A percentile compares a stretch with the other conserved stretches of the same genome.
phyloP scores from a whole-genome alignment of 2,888 invertebrate genomes.

The Cephus pygmeus region DNA sequence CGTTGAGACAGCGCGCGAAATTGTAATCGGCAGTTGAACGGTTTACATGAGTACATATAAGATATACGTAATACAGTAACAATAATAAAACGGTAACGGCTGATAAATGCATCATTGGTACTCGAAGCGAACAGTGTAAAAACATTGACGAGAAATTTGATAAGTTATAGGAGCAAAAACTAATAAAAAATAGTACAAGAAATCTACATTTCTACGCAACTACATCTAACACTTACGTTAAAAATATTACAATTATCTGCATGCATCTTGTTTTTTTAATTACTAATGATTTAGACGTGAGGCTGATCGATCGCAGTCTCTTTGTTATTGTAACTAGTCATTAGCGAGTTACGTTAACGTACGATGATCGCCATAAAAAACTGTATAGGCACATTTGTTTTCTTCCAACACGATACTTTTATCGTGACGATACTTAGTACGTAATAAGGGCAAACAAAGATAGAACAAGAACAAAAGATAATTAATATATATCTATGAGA shows the following conservation, averaged over 20 bases:
- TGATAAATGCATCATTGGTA: slow-evolving; percentile 44
- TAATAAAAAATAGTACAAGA: slow-evolving; percentile 5
- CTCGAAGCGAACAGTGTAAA: slow-evolving; percentile 22
- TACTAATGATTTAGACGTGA: neutral
- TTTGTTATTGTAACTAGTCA: neutral
- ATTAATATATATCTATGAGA: neutral
- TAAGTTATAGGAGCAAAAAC: neutral
- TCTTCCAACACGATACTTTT: neutral
- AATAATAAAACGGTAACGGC: neutral
- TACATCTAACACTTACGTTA: neutral
- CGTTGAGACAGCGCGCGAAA: neutral
- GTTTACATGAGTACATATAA: neutral
- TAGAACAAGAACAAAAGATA: neutral
- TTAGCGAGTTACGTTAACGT: neutral
- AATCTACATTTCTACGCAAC: neutral
- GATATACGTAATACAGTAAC: neutral
- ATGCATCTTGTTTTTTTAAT: slow-evolving; percentile 12
- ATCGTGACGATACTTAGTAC: neutral
- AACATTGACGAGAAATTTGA: slow-evolving; percentile 9
- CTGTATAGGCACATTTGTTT: neutral
- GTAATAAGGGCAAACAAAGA: neutral
- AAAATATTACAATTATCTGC: neutral
- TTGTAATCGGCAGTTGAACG: neutral
- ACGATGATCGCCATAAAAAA: neutral
- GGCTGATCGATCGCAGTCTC: neutral